Conservation (phyloP, 1,140 invertebrate species). For the Papilio polyxenes region DNA sequence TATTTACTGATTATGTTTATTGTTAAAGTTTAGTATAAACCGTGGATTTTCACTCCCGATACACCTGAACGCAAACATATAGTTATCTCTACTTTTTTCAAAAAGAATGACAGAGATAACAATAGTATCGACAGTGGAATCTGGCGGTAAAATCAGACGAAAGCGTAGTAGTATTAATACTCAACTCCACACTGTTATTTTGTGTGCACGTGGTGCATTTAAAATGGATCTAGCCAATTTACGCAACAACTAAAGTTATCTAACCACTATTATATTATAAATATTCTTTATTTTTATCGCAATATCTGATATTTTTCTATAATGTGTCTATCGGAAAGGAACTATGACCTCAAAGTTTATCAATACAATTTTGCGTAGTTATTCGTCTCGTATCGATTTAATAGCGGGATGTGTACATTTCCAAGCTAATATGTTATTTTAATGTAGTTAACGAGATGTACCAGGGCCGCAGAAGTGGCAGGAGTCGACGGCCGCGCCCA, state of each 20-base stretch:
- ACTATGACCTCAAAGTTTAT: neutral
- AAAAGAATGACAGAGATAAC: too few species aligned
- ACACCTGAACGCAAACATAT: too few species aligned
- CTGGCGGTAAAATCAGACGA: too few species aligned
- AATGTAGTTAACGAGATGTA: slow-evolving; percentile 46
- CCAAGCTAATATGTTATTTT: slow-evolving; percentile 33
- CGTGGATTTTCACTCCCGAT: too few species aligned
- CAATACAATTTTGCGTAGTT: slow-evolving; percentile 17
- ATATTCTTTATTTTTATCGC: neutral
- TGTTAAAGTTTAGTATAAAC: too few species aligned
- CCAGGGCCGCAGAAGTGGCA: slow-evolving; percentile 53
- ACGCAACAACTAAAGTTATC: neutral
- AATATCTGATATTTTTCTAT: neutral
- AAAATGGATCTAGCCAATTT: neutral
- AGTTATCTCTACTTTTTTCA: too few species aligned
- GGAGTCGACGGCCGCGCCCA: slow-evolving; percentile 69
- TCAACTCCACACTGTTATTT: neutral
- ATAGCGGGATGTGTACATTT: slow-evolving; percentile 32
- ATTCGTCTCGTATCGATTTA: slow-evolving; percentile 6
- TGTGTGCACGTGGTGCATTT: neutral
- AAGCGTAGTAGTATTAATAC: neutral
- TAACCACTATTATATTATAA: neutral
- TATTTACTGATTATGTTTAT: too few species aligned
- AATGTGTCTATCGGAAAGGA: neutral
- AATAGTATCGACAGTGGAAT: too few species aligned